phyloP scores from a whole-genome alignment of 2,113 vertebrate genomes.

The Nannospalax galili region DNA sequence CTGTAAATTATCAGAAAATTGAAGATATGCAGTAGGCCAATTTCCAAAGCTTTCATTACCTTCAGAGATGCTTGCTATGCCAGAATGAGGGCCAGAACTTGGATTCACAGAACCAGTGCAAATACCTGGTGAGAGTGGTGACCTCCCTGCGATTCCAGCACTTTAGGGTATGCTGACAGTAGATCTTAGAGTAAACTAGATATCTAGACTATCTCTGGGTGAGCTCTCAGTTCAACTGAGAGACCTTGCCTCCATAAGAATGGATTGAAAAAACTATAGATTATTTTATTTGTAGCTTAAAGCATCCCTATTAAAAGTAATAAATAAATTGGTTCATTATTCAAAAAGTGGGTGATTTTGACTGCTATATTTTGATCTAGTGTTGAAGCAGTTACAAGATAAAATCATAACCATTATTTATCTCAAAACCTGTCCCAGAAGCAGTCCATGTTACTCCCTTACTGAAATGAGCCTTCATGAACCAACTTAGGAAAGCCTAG shows the following conservation, averaged over 20 bases:
- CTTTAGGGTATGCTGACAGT: no score
- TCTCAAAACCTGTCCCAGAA: neutral
- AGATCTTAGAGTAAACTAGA: no score
- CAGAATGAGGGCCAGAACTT: neutral
- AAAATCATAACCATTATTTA: neutral
- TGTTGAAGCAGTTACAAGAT: neutral
- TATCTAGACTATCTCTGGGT: no score
- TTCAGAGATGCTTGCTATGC: neutral
- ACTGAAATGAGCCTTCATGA: neutral
- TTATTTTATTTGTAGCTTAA: neutral
- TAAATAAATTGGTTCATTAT: neutral
- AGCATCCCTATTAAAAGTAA: neutral
- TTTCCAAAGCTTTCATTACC: neutral
- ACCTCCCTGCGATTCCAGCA: no score
- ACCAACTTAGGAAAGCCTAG: neutral
- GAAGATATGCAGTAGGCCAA: neutral
- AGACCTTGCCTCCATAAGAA: no score
- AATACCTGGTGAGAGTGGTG: neutral
- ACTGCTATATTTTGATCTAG: neutral
- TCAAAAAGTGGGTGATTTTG: neutral
- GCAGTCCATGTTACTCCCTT: no score
- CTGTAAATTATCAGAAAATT: neutral
- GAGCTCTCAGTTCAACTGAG: no score
- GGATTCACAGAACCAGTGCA: neutral
- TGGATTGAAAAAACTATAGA: no score